These are phyloP conservation scores for Hylomyscus alleni DNA, from an alignment of 2,797 vertebrate genomes.

Conservation along the genomic window DNA sequence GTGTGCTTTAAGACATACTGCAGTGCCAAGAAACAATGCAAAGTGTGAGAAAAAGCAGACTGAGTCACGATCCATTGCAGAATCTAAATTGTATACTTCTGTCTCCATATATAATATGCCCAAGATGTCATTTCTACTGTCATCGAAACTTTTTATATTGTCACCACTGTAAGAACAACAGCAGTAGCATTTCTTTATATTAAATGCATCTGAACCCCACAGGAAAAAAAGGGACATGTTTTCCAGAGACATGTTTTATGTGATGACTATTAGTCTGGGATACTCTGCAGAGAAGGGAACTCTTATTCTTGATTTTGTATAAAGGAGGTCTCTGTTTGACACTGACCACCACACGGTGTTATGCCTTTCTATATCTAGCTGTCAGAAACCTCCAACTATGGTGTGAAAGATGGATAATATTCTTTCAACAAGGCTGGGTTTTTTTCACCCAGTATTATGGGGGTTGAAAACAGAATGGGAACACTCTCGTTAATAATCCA, in stretches of 20 bases:
- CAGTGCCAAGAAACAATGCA: conserved; percentile 76
- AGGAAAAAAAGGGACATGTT: conserved; percentile 59
- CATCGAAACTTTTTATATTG: conserved; percentile 76
- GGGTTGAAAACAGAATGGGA: conserved; percentile 78
- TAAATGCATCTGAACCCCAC: conserved; percentile 68
- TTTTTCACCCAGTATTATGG: conserved; percentile 58
- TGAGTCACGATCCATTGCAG: conserved; percentile 70
- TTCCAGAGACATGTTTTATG: conserved; percentile 72
- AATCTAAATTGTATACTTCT: conserved; percentile 72
- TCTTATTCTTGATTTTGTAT: conserved; percentile 42
- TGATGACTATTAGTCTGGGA: conserved; percentile 44
- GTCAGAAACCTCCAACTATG: conserved; percentile 81
- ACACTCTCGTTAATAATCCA: conserved; percentile 77
- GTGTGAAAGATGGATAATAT: conserved; percentile 79
- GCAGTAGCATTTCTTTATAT: conserved; percentile 64
- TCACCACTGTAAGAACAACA: conserved; percentile 66
- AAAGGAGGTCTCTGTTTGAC: conserved; percentile 68
- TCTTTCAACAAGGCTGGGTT: conserved; percentile 76
- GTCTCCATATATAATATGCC: conserved; percentile 79
- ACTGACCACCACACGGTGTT: conserved; percentile 61
- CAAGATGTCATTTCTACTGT: conserved; percentile 79
- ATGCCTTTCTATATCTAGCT: conserved; percentile 78
- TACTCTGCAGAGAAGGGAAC: conserved; percentile 19
- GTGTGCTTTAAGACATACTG: conserved; percentile 74
- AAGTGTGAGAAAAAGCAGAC: conserved; percentile 80